Base-by-base conservation (phyloP, 1,140 invertebrate genomes). In the Colletes gigas region DNA sequence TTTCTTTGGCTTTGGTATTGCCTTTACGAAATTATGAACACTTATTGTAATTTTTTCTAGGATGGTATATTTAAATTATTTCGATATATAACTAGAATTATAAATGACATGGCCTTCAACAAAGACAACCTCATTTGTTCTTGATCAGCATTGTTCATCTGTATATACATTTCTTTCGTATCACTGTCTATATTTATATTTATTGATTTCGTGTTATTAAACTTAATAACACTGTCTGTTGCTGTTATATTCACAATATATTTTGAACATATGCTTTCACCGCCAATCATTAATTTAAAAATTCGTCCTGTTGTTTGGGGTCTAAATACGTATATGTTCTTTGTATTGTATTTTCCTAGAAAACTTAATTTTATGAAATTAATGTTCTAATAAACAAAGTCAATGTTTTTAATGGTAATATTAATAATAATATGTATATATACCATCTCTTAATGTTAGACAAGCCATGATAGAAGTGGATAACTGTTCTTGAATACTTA, bases 71-170 rank as follows among this genome's bases (percentile, higher is more conserved):
- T 21, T 21, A 21, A 59, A 21, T 73, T 41, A 10, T 63, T 66
- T 52, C 47, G 17, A 39, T n/a, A 17, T 41, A 4, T 50, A 30
- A 63, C 0, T 47, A 84, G 14, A 50, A 17, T 19, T 7, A 57
- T 1, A 47, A 70, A 85, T 10, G 69, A 55, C 74, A 85, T 8
- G n/a, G 78, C 47, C 59, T 62, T 85, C 15, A 85, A 70, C 17
- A 85, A 41, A 19, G 78, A 69, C 84, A 54, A 71, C 41, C 65
- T 47, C 8, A 85, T 57, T 44, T 85, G 73, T 50, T 85, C 84
- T 66, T 52, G 50, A 41, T 60, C 1, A n/a, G 1, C 0, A 9
- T 5, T 0, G 10, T 0, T 12, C 10, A 12, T 21, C n/a, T 4
- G 0, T 0, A 12, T 65, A 12, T 85, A 85, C 30, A 54, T 74